Base-by-base conservation (phyloP, 2,888 invertebrate genomes). In the Colletes collaris region DNA sequence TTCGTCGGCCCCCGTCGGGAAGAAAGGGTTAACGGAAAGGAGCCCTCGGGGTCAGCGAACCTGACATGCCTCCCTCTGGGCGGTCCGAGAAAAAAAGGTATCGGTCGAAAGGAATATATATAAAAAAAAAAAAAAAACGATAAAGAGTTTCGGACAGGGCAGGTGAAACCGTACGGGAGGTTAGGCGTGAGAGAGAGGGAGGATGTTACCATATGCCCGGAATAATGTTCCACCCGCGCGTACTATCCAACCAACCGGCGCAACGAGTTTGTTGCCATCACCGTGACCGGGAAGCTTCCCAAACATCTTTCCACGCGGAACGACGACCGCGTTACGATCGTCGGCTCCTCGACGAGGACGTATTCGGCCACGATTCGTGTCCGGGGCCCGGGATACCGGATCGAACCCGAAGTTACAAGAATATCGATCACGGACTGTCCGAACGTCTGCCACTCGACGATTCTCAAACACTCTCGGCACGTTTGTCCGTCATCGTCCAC, bases 141-240 rank as follows among this genome's bases (percentile, higher is more conserved):
- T 77, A 86, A 87, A 87, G 88, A 86, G 86, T 87, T 84, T 86
- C 84, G 87, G 81, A 80, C 82, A 68, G 82, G 86, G 90, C 91
- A 91, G 91, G 91, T 91, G 91, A 84, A 91, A 83, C 86, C 77
- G 69, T 62, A 49, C 70, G 82, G 82, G 81, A 83, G 82, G 79
- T 81, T 11, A 55, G 46, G 63, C 55, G 69, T 16, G 75, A 76
- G 64, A 56, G 78, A 70, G 73, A 76, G 64, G 46, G 53, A 64
- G 19, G 82, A 86, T 77, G 84, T 85, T 85, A 86, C 90, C 92
- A 92, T 91, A 90, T 91, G 91, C 89, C 89, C 85, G 44, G 89
- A 91, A 88, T 89, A 89, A 89, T 88, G 87, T 88, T 90, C 89
- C 90, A 91, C 90, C 91, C 89, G 89, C 89, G 89, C 91, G 88